Conservation (phyloP, 2,888 invertebrate species). For the Leptopilina drosophilae region DNA sequence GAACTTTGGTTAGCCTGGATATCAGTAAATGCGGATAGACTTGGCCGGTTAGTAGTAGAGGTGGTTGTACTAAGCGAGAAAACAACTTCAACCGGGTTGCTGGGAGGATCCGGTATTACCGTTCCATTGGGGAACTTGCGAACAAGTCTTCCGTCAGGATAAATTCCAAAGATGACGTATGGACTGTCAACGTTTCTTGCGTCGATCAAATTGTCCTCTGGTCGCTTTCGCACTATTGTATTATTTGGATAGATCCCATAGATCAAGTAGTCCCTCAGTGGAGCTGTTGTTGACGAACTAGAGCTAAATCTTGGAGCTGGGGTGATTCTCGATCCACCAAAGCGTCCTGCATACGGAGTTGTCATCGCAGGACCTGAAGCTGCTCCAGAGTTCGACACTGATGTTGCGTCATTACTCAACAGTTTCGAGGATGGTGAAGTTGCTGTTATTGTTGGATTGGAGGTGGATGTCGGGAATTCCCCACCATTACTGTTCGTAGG, state of each 20-base stretch:
- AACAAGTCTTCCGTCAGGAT: conserved; percentile 88
- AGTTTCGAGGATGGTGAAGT: conserved; percentile 63
- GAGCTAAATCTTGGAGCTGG: conserved; percentile 69
- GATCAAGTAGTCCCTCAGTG: conserved; percentile 84
- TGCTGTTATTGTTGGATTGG: conserved; percentile 56
- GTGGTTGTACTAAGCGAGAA: conserved; percentile 74
- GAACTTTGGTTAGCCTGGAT: conserved; percentile 69
- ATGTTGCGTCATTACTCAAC: conserved; percentile 41
- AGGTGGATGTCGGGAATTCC: conserved; percentile 40
- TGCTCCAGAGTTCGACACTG: conserved; percentile 68
- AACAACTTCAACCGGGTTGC: conserved; percentile 74
- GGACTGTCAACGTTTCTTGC: conserved; percentile 84
- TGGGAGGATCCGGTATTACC: conserved; percentile 82
- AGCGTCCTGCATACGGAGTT: conserved; percentile 66
- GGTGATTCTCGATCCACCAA: conserved; percentile 67
- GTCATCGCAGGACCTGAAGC: conserved; percentile 64
- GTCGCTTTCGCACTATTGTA: conserved; percentile 87
- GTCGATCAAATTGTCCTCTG: conserved; percentile 83
- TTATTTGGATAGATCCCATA: conserved; percentile 88
- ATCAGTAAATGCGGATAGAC: conserved; percentile 59
- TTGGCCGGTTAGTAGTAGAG: conserved; percentile 73
- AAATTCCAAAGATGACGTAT: conserved; percentile 86
- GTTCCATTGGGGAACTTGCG: conserved; percentile 90
- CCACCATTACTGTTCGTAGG: background rate
- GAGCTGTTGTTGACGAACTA: conserved; percentile 71